Conservation (phyloP, 2,113 vertebrate species). For the Morone chrysops region DNA sequence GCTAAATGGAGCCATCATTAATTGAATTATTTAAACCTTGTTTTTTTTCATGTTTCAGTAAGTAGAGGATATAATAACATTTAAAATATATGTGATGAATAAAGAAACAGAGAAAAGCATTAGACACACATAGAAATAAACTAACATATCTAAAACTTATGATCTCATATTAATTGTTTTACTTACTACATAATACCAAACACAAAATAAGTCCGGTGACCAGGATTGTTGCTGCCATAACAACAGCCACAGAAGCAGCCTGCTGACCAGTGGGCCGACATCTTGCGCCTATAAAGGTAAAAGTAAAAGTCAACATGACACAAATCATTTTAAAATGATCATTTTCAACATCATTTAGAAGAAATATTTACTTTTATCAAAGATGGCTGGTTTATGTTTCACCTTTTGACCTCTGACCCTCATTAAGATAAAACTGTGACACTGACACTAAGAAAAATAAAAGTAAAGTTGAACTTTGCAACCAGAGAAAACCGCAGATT, state of each 20-base stretch:
- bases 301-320: not conserved
- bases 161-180: not conserved
- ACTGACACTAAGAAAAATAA: too few relatives aligned
- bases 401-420: not conserved
- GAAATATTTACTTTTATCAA: not conserved
- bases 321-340: not conserved
- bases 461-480: not conserved
- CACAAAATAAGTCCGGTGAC: slow-evolving; percentile 1
- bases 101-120: too few relatives aligned
- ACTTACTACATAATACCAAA: slow-evolving; percentile 33
- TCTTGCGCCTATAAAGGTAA: slow-evolving; percentile 6
- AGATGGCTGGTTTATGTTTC: too few relatives aligned
- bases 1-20: too few relatives aligned
- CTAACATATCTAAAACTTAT: not conserved
- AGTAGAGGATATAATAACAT: not conserved
- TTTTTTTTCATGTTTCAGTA: not conserved
- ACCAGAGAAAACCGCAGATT: not conserved
- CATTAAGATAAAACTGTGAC: not conserved
- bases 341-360: not conserved
- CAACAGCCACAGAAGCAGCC: not conserved
- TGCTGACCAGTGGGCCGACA: not conserved
- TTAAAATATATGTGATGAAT: not conserved
- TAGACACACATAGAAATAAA: too few relatives aligned
- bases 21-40: too few relatives aligned
- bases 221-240: not conserved